A percentile compares a stretch with the other conserved stretches of the same genome.
These are phyloP conservation scores for Pristionchus entomophagus DNA, from an alignment of 2,888 invertebrate species.

Conservation along the genomic window DNA sequence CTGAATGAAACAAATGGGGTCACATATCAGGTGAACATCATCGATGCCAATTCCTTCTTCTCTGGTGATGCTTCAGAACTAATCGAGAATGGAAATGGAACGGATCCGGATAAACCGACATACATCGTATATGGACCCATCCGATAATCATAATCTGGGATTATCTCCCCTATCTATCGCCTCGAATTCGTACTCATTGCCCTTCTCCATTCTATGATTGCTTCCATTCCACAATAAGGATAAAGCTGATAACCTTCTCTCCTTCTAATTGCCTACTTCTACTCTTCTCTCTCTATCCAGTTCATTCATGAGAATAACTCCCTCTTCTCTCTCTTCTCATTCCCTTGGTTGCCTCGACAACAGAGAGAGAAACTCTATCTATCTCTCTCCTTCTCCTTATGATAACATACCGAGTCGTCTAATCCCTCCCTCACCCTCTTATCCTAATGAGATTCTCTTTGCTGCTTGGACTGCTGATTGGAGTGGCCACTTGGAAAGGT, in stretches of 20 bases:
- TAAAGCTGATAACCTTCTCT: not conserved
- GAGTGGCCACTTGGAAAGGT: constrained; percentile 3
- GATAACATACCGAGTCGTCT: not conserved
- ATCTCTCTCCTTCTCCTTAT: constrained; percentile 9
- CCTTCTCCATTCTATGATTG: not conserved
- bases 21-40: constrained; percentile 54
- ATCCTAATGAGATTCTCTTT: constrained; percentile 10
- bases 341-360: constrained; percentile 26
- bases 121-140: constrained; percentile 68
- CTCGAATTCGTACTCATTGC: not conserved
- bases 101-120: constrained; percentile 59
- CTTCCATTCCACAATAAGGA: not conserved
- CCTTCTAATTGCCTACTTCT: not conserved
- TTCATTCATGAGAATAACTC: too few species aligned
- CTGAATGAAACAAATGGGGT: too few species aligned
- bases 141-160: constrained; percentile 44
- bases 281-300: not conserved
- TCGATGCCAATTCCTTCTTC: constrained; percentile 67
- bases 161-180: not conserved
- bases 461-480: not conserved
- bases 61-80: constrained; percentile 59
- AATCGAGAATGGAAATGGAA: constrained; percentile 55
- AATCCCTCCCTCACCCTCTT: not conserved
- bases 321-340: constrained; percentile 21
- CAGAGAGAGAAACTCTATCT: not conserved